These are phyloP conservation scores for Drosophila equinoxialis DNA, from an alignment of 1,140 invertebrate species.

Conservation along the genomic window DNA sequence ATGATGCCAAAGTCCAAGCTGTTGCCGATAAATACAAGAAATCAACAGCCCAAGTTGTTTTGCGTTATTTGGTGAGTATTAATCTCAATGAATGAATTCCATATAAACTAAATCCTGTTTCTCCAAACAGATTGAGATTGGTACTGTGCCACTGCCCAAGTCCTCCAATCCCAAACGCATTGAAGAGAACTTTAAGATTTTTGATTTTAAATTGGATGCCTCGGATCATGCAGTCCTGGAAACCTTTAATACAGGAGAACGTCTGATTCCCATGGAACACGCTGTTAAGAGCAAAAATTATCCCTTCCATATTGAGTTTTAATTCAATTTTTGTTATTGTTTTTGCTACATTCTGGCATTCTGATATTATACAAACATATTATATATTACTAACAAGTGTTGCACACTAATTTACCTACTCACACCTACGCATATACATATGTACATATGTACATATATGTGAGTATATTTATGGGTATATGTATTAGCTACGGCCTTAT, in stretches of 20 bases:
- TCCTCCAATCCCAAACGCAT: slow-evolving; percentile 90
- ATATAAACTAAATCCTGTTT: not conserved
- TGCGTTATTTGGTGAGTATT: slow-evolving; percentile 86
- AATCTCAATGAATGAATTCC: slow-evolving; percentile 52
- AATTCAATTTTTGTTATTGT: slow-evolving; percentile 29
- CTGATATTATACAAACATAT: slow-evolving; percentile 25
- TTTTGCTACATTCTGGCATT: slow-evolving; percentile 23
- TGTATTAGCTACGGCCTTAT: slow-evolving; percentile 3
- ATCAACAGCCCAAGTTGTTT: slow-evolving; percentile 88
- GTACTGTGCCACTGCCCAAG: slow-evolving; percentile 92
- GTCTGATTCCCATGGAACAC: slow-evolving; percentile 73
- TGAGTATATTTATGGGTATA: not conserved
- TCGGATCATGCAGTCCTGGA: slow-evolving; percentile 86
- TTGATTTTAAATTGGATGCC: slow-evolving; percentile 89
- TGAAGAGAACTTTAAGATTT: slow-evolving; percentile 89
- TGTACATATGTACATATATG: not conserved
- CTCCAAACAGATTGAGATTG: slow-evolving; percentile 87
- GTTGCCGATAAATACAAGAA: slow-evolving; percentile 89
- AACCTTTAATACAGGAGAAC: slow-evolving; percentile 84
- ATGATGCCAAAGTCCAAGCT: slow-evolving; percentile 86
- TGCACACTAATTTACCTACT: slow-evolving; percentile 4
- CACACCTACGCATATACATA: not conserved
- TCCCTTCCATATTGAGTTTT: slow-evolving; percentile 85
- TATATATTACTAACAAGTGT: slow-evolving; percentile 4
- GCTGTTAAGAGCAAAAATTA: slow-evolving; percentile 85